A percentile compares a stretch with the other conserved stretches of the same genome.
These are phyloP conservation scores for Coracias cyanogaster DNA, from an alignment of 2,797 vertebrate species.

Conservation along the genomic window DNA sequence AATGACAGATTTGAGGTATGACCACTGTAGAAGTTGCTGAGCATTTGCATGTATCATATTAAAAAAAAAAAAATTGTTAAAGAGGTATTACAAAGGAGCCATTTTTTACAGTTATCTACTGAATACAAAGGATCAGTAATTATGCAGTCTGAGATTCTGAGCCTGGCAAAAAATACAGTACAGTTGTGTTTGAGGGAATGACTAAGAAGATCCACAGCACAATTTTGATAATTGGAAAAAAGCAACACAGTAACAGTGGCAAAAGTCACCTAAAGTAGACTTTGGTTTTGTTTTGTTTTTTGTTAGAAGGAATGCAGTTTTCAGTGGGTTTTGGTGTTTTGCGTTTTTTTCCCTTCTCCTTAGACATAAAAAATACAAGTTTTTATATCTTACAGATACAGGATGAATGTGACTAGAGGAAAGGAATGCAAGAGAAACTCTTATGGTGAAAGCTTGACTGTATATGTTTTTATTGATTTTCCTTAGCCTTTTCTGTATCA, in stretches of 20 bases:
- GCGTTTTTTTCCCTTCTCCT: rapidly evolving
- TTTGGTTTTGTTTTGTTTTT: neutral
- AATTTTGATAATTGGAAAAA: neutral
- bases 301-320: neutral
- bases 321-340: neutral
- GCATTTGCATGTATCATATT: neutral
- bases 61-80: neutral
- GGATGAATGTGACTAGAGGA: neutral
- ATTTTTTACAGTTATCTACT: neutral
- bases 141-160: neutral
- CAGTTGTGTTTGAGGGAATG: neutral
- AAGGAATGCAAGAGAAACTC: neutral
- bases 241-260: rapidly evolving
- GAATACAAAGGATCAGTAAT: neutral
- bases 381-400: neutral
- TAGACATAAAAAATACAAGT: neutral
- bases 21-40: neutral
- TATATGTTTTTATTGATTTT: neutral
- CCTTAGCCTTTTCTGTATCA: neutral
- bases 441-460: neutral
- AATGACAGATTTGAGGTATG: neutral
- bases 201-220: neutral
- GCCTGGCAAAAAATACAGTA: neutral
- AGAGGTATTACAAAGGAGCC: neutral
- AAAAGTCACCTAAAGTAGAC: neutral